Evolutionary conservation across 2,797 vertebrate species (phyloP), one percentile per base, ranked within the genome.

Genomic region (Gymnoscopelus microlampas): DNA sequence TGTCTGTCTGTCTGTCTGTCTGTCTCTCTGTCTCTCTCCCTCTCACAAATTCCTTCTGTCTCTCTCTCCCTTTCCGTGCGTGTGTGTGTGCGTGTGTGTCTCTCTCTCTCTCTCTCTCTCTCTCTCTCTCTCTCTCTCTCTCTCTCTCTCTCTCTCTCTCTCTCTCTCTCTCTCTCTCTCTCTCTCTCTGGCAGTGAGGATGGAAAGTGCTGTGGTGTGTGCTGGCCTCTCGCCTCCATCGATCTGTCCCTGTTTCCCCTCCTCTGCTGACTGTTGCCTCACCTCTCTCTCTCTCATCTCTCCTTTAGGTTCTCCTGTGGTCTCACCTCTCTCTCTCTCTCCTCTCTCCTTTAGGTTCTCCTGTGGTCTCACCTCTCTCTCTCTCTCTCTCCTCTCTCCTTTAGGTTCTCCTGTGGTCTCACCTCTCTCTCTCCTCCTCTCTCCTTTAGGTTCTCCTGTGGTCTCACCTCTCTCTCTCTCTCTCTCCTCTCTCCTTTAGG

Each of bases 1-100:
- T 63, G 61, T 59, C 60, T 67, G 48, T 13, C 71, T 90, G 88
- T 87, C 87, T 83, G 35, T 87, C 60, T 74, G 86, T 85, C 79
- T 78, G 80, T 60, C 35, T 5, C 15, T 48, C 35, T 39, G 15
- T 10, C 15, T 11, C 35, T 11, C 9, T 35, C 15, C 15, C 57
- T 62, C 58, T 68, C 24, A 54, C 26, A 15, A 10, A 11, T 14
- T 32, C 19, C 29, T 57, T 68, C 24, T 44, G 71, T 39, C 26
- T 2, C 26, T 29, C 26, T 29, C 26, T 29, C 26, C 26, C 8
- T 57, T 19, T 3, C n/a, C 2, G 39, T 9, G 39, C 8, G 7
- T 39, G 39, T 1, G 26, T 29, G 26, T 2, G 26, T 29, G 26
- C 26, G 26, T 29, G 26, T 3, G 26, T 19, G 19, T 60, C 61